These are phyloP conservation scores for Verasper variegatus DNA, from an alignment of 2,113 vertebrate species.

Conservation along the genomic window DNA sequence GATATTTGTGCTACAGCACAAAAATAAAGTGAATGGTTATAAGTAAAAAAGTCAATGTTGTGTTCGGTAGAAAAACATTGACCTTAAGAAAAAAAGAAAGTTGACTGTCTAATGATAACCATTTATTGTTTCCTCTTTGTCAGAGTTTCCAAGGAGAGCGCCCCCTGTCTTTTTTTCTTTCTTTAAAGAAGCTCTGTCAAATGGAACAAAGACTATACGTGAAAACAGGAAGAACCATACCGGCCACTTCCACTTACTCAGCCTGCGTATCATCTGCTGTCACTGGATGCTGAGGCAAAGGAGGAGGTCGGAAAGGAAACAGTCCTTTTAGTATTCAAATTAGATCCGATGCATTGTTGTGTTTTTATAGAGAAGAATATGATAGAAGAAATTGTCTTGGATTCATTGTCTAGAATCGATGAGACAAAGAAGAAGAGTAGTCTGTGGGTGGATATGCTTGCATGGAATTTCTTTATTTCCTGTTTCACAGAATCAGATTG, in stretches of 20 bases:
- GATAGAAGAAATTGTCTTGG: background rate
- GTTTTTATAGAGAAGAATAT: background rate
- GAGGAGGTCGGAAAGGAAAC: slow-evolving; percentile 32
- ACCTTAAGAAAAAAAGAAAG: background rate
- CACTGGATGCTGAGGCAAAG: slow-evolving; percentile 9
- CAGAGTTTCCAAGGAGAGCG: slow-evolving; percentile 48
- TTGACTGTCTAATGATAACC: slow-evolving; percentile 17
- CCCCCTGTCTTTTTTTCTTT: slow-evolving; percentile 11
- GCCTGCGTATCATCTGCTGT: background rate
- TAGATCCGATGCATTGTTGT: background rate
- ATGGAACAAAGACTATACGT: slow-evolving; percentile 42
- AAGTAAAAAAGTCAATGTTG: background rate
- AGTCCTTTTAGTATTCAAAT: background rate
- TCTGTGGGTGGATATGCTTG: background rate
- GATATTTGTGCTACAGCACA: too few species aligned
- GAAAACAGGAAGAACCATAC: slow-evolving; percentile 43
- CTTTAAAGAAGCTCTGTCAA: slow-evolving; percentile 31
- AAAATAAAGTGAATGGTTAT: background rate
- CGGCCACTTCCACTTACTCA: background rate
- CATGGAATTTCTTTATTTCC: slow-evolving; percentile 41
- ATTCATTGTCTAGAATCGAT: too few species aligned
- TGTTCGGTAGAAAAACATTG: slow-evolving; percentile 7
- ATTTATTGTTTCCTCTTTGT: slow-evolving; percentile 50
- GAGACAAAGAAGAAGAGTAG: too few species aligned
- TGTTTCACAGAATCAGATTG: slow-evolving; percentile 47